Evolutionary conservation across 2,113 vertebrate species (phyloP).

Genomic region (Apeltes quadracus): DNA sequence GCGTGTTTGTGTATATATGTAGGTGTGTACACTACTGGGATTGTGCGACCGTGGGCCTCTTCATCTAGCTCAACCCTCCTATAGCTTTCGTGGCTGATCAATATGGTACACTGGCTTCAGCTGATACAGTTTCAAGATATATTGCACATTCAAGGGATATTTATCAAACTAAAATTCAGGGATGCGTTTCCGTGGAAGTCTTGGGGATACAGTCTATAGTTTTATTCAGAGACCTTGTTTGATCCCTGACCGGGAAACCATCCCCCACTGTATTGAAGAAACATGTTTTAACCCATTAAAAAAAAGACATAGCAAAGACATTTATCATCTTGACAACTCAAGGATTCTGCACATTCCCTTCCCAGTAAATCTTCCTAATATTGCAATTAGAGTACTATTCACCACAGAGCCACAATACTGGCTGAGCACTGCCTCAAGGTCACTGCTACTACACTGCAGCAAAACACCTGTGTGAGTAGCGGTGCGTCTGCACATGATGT

Average conservation of each 20-base stretch:
- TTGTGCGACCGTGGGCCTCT: neutral
- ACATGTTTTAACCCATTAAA: neutral
- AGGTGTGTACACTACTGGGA: neutral
- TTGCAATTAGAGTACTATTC: slow-evolving; percentile 24
- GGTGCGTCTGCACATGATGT: slow-evolving; percentile 24
- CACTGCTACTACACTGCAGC: slow-evolving; percentile 49
- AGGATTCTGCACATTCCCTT: slow-evolving; percentile 14
- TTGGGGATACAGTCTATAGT: slow-evolving; percentile 15
- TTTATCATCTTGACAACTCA: neutral
- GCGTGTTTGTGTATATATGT: neutral
- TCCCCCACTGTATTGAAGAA: slow-evolving; percentile 17
- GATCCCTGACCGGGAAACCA: slow-evolving; percentile 33
- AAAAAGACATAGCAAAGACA: slow-evolving; percentile 3
- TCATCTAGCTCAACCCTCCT: neutral
- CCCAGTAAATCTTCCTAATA: slow-evolving; percentile 32
- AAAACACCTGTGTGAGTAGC: slow-evolving; percentile 62
- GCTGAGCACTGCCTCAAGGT: slow-evolving; percentile 61
- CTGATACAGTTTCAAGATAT: neutral
- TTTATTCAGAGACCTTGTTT: slow-evolving; percentile 22
- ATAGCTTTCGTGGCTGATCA: neutral
- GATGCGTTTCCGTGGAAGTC: slow-evolving; percentile 5
- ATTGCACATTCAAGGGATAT: neutral
- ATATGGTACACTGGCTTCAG: neutral
- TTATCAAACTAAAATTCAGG: neutral
- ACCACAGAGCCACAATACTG: slow-evolving; percentile 33